phyloP scores from a whole-genome alignment of 2,888 invertebrate species.

The Caenorhabditis doughertyi region DNA sequence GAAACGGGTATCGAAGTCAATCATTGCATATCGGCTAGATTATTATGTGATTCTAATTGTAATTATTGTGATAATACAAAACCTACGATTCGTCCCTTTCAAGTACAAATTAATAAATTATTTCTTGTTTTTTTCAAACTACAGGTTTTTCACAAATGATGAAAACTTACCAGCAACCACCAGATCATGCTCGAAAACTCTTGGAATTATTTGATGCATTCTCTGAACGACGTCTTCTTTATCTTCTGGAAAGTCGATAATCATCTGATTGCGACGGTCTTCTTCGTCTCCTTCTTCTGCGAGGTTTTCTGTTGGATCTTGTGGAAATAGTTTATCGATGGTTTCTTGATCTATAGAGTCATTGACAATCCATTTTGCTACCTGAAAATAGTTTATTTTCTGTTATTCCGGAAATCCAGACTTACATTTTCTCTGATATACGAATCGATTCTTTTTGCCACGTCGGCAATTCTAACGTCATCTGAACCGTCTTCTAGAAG shows the following conservation, averaged over 20 bases:
- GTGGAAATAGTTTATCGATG: constrained; percentile 47
- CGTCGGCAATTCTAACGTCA: constrained; percentile 33
- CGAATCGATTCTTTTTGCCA: constrained; percentile 53
- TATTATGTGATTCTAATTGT: background rate
- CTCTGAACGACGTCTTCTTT: constrained; percentile 18
- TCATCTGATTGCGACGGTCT: constrained; percentile 39
- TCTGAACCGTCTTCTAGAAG: constrained; percentile 5
- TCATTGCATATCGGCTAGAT: background rate
- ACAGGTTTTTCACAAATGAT: no score
- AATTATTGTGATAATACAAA: background rate
- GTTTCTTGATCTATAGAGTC: constrained; percentile 22
- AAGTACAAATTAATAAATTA: constrained; percentile 17
- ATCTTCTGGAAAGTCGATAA: constrained; percentile 54
- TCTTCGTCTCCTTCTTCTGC: constrained; percentile 52
- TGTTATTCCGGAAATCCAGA: no score
- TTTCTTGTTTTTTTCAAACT: background rate
- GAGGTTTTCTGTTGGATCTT: constrained; percentile 46
- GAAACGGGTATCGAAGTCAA: background rate
- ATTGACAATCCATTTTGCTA: constrained; percentile 53
- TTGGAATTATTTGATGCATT: constrained; percentile 58
- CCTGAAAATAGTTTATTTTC: constrained; percentile 1
- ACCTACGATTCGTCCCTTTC: background rate
- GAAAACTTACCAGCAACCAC: constrained; percentile 47
- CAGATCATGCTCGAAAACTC: constrained; percentile 60
- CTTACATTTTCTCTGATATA: constrained; percentile 56